A percentile compares a stretch with the other conserved stretches of the same genome.
These are phyloP conservation scores for Hemiscyllium ocellatum DNA, from an alignment of 2,113 vertebrate genomes.

Conservation along the genomic window DNA sequence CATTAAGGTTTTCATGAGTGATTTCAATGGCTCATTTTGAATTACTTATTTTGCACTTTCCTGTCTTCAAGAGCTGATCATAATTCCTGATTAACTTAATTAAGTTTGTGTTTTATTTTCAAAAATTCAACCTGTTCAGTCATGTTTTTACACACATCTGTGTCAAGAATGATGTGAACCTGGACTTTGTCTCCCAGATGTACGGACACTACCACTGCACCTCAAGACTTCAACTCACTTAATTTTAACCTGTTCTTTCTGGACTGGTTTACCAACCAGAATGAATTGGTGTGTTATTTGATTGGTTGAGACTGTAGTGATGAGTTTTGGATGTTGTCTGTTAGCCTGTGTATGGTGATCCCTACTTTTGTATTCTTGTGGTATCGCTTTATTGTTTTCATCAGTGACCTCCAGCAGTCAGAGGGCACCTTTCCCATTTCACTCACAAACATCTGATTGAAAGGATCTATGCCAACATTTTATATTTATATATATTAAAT, in stretches of 20 bases:
- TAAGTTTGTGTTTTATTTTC: not conserved
- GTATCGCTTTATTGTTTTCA: not conserved
- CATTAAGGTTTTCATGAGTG: not conserved
- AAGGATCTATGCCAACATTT: not conserved
- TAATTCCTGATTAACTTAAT: slow-evolving; percentile 7
- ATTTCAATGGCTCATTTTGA: not conserved
- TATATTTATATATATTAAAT: not conserved
- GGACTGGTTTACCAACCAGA: not conserved
- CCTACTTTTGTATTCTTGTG: not conserved
- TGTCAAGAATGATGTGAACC: no score
- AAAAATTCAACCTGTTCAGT: no score
- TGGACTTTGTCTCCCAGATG: no score
- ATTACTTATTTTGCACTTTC: slow-evolving; percentile 19
- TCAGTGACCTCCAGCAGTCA: not conserved
- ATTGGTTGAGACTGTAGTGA: not conserved
- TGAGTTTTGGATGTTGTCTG: slow-evolving; percentile 23
- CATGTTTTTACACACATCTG: no score
- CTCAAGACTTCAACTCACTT: no score
- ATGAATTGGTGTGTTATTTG: not conserved
- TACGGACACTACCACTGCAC: no score
- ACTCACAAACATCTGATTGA: slow-evolving; percentile 12
- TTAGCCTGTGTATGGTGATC: not conserved
- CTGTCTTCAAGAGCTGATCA: not conserved
- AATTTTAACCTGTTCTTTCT: not conserved
- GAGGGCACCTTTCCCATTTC: slow-evolving; percentile 4